Evolutionary conservation across 2,797 vertebrate species (phyloP).

Genomic region (Octomys mimax): DNA sequence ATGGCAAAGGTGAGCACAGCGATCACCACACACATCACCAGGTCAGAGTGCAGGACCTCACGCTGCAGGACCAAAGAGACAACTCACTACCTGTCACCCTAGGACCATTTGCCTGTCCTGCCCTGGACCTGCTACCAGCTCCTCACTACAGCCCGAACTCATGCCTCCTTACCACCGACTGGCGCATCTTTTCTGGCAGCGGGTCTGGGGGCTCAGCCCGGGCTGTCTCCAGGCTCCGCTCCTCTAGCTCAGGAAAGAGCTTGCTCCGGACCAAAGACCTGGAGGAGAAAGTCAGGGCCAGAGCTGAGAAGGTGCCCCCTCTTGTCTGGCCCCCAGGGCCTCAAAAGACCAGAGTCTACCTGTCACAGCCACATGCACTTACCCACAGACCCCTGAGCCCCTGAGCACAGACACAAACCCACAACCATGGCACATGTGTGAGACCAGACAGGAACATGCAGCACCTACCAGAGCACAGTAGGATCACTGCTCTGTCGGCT

Average conservation of each 20-base stretch:
- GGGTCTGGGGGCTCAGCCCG: constrained; percentile 94
- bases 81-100: background rate
- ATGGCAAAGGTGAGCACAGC: constrained; percentile 96
- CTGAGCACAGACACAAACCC: background rate
- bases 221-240: constrained; percentile 92
- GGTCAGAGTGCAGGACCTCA: constrained; percentile 95
- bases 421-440: background rate
- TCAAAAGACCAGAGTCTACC: background rate
- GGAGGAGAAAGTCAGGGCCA: background rate
- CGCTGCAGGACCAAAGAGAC: constrained; percentile 86
- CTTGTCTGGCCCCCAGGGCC: background rate
- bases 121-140: background rate
- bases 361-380: background rate
- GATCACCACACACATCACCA: constrained; percentile 95
- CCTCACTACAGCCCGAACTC: fast-evolving
- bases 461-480: constrained; percentile 93
- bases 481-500: constrained; percentile 96
- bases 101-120: background rate
- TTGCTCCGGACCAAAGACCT: constrained; percentile 95
- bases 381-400: background rate
- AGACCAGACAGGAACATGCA: background rate
- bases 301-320: background rate
- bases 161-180: constrained; percentile 91
- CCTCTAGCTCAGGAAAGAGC: constrained; percentile 94
- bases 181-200: constrained; percentile 94